These are phyloP conservation scores for Anthoscopus minutus DNA, from an alignment of 2,113 vertebrate species.

Conservation along the genomic window DNA sequence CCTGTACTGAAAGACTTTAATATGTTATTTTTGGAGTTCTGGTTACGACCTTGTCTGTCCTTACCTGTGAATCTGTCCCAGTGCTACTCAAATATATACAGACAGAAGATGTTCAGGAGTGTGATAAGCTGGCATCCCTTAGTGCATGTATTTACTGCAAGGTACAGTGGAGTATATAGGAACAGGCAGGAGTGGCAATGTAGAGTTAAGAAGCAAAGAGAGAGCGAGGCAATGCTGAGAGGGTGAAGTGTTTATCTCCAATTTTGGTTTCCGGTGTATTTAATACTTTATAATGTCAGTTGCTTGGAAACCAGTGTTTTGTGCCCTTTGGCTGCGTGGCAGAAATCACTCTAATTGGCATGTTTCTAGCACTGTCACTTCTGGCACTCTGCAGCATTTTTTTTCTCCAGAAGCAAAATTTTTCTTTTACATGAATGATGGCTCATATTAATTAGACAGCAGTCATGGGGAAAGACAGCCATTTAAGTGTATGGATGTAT, in stretches of 20 bases:
- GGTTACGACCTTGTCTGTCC: background rate
- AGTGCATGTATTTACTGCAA: background rate
- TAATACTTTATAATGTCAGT: constrained; percentile 63
- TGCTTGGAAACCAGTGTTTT: constrained; percentile 76
- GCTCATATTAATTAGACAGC: constrained; percentile 61
- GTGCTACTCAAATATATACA: background rate
- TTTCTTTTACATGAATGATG: constrained; percentile 42
- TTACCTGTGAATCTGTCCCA: background rate
- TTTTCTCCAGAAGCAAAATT: constrained; percentile 17
- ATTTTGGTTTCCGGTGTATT: constrained; percentile 7
- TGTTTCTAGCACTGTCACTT: constrained; percentile 43
- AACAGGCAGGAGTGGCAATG: background rate
- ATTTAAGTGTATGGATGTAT: constrained; percentile 17
- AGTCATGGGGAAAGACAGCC: constrained; percentile 25
- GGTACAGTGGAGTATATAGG: background rate
- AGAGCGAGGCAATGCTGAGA: background rate
- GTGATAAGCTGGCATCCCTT: background rate
- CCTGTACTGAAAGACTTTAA: background rate
- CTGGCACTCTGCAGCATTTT: background rate
- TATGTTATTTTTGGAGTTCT: background rate
- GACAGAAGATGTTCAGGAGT: background rate
- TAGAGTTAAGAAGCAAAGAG: background rate
- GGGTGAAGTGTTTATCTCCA: constrained; percentile 25
- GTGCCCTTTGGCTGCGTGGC: constrained; percentile 65
- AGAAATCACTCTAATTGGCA: constrained; percentile 67